Conservation (phyloP, 2,888 invertebrate genomes). For the Erebia palarica region DNA sequence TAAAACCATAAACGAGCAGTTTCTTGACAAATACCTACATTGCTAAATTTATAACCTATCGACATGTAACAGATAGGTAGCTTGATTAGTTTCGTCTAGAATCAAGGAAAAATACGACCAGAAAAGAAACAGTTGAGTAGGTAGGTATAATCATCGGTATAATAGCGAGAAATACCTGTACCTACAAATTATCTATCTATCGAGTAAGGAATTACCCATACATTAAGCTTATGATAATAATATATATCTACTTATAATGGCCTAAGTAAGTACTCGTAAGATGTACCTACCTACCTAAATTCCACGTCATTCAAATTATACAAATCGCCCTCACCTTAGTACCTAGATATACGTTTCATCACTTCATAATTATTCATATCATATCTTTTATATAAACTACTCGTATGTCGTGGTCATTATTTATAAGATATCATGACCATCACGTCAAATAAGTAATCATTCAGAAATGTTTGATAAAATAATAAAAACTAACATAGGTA, state of each 20-base stretch:
- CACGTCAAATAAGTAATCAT: background rate
- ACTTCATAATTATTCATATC: background rate
- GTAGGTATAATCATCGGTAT: background rate
- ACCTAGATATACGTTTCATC: background rate
- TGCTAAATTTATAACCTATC: no score
- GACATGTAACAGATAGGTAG: no score
- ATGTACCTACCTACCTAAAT: no score
- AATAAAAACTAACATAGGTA: background rate
- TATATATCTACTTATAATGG: background rate
- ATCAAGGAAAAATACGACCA: no score
- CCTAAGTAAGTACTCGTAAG: background rate
- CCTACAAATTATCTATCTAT: background rate
- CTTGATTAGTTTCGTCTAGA: no score
- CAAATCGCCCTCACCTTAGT: conserved; percentile 1
- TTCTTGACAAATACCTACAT: no score
- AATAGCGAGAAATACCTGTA: background rate
- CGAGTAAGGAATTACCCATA: background rate
- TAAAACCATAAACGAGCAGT: no score
- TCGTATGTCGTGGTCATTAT: background rate
- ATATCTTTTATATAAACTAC: background rate
- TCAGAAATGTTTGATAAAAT: background rate
- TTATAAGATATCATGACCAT: background rate
- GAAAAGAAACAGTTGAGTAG: background rate
- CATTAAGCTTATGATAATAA: background rate
- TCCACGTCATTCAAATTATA: conserved; percentile 3